A percentile compares a stretch with the other conserved stretches of the same genome.
phyloP scores from a whole-genome alignment of 2,113 vertebrate genomes.

The Uria lomvia region DNA sequence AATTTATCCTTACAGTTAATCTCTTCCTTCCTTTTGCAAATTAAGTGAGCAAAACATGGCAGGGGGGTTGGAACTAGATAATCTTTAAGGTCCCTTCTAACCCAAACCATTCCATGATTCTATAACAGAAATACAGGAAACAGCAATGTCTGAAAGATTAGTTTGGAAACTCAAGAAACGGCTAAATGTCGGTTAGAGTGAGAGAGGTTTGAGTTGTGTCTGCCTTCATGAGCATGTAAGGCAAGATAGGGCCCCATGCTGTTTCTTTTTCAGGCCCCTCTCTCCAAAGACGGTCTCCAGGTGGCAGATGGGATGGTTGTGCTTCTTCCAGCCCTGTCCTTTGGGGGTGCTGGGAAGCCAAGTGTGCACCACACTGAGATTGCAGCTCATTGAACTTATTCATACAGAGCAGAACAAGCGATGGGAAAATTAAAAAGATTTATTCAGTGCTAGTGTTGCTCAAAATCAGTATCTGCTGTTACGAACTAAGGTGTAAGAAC shows the following conservation, averaged over 20 bases:
- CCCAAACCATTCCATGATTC: too few relatives aligned
- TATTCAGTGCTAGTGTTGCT: neutral
- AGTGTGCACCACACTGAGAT: neutral
- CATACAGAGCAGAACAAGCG: neutral
- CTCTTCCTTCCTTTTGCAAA: neutral
- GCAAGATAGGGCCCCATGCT: neutral
- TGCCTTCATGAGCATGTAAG: neutral
- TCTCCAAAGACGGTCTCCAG: neutral
- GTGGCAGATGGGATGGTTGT: neutral
- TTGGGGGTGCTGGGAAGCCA: rapidly evolving
- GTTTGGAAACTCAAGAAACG: neutral
- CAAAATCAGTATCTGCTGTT: neutral
- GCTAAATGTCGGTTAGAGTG: neutral
- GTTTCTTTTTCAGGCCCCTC: neutral
- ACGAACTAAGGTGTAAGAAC: neutral
- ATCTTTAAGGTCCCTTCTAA: too few relatives aligned
- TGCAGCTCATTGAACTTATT: neutral
- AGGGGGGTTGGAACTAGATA: too few relatives aligned
- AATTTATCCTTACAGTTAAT: neutral
- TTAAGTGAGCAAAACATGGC: neutral
- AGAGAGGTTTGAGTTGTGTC: neutral
- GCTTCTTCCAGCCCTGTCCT: neutral
- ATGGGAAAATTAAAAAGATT: neutral
- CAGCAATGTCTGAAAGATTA: neutral
- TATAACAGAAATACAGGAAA: neutral